These are phyloP conservation scores for Gasterosteus aculeatus DNA, from an alignment of 2,113 vertebrate genomes.

Conservation along the genomic window DNA sequence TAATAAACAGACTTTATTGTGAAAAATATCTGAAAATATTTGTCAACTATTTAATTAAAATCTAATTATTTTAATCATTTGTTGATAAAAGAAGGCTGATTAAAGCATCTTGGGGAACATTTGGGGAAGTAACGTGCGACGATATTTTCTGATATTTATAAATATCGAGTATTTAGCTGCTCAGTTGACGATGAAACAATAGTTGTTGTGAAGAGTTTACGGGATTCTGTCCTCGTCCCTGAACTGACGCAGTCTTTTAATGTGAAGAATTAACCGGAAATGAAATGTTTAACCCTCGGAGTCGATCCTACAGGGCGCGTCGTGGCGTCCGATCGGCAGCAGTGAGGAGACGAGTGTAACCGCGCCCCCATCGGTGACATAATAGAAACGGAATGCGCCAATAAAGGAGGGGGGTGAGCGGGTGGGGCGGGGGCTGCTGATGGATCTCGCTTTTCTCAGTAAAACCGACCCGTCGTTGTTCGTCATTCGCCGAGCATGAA, in stretches of 20 bases:
- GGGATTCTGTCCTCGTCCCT: neutral
- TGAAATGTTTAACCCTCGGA: neutral
- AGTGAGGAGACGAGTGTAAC: neutral
- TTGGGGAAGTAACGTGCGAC: too few species aligned
- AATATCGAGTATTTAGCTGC: too few species aligned
- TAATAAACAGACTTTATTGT: too few species aligned
- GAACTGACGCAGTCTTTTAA: neutral
- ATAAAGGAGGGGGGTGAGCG: too few species aligned
- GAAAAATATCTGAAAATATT: too few species aligned
- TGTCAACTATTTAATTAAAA: neutral
- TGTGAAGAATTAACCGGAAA: neutral
- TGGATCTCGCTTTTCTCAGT: too few species aligned
- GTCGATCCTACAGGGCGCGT: too few species aligned
- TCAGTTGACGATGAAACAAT: too few species aligned
- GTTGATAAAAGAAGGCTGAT: neutral
- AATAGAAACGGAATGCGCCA: neutral
- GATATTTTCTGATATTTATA: too few species aligned
- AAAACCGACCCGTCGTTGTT: constrained; percentile 11
- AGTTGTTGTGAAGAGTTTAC: neutral
- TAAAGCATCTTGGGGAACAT: too few species aligned
- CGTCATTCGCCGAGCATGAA: constrained; percentile 29
- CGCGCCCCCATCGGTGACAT: neutral
- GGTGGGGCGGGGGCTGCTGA: too few species aligned
- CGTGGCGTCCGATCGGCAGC: too few species aligned
- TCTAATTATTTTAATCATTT: neutral